Evolutionary conservation across 1,140 invertebrate genomes (phyloP).

Genomic region (Sycophila sp.): DNA sequence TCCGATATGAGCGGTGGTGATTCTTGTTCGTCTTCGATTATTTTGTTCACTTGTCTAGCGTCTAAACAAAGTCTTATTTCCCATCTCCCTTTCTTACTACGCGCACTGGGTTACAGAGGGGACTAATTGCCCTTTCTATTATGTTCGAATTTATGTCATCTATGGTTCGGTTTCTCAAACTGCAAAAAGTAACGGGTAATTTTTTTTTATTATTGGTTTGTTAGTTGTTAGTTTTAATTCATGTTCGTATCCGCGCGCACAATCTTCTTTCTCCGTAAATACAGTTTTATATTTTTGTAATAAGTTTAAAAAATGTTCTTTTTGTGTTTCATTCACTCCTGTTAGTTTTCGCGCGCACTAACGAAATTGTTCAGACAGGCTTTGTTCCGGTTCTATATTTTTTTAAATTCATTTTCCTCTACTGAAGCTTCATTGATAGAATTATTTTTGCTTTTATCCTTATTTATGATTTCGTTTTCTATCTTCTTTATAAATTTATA

Average conservation of each 20-base stretch:
- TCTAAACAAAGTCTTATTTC: conserved; percentile 49
- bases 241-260: conserved; percentile 2
- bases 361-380: neutral
- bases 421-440: neutral
- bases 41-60: conserved; percentile 48
- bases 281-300: conserved; percentile 28
- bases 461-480: neutral
- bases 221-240: neutral
- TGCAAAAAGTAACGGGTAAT: conserved; percentile 40
- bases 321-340: conserved; percentile 6
- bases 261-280: conserved; percentile 32
- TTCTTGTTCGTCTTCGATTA: conserved; percentile 47
- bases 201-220: too few relatives aligned
- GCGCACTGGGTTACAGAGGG: conserved; percentile 49
- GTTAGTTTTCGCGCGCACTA: neutral
- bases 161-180: conserved; percentile 8
- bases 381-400: too few relatives aligned
- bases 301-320: conserved; percentile 17
- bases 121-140: conserved; percentile 42
- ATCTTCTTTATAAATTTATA: neutral
- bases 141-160: conserved; percentile 39
- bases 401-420: neutral
- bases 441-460: neutral
- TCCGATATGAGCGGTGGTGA: conserved; percentile 44
- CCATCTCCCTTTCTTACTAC: conserved; percentile 47